Evolutionary conservation across 2,113 vertebrate genomes (phyloP).

Genomic region (Macquaria ambigua): DNA sequence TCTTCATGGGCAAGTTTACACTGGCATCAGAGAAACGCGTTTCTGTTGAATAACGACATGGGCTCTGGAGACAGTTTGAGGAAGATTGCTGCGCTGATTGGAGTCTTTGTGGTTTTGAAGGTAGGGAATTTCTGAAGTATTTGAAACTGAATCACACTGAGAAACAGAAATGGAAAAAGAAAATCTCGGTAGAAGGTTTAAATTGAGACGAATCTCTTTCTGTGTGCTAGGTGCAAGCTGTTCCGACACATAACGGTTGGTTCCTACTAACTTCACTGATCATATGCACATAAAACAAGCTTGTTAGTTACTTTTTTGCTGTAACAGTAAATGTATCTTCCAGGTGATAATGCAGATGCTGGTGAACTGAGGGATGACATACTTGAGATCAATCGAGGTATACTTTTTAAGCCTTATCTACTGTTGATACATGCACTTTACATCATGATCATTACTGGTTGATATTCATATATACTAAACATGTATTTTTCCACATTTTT

Average conservation of each 20-base stretch:
- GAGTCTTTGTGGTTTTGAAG: constrained; percentile 61
- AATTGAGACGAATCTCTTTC: background rate
- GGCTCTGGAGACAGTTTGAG: constrained; percentile 17
- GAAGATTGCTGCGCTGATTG: constrained; percentile 47
- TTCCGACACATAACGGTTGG: constrained; percentile 65
- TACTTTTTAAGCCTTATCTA: background rate
- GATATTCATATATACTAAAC: background rate
- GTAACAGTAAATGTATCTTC: background rate
- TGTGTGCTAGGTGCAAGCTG: constrained; percentile 67
- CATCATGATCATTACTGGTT: background rate
- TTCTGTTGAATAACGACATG: constrained; percentile 52
- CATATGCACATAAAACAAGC: background rate
- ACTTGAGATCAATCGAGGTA: constrained; percentile 82
- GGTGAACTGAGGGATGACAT: constrained; percentile 82
- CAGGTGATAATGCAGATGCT: constrained; percentile 75
- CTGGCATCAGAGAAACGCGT: background rate
- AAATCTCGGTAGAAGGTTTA: background rate
- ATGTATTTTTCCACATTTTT: background rate
- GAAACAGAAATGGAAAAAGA: background rate
- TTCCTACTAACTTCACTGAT: background rate
- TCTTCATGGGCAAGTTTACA: constrained; percentile 50
- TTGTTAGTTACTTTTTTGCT: background rate
- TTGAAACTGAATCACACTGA: background rate
- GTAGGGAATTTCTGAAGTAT: constrained; percentile 41
- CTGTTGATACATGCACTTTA: background rate